These are phyloP conservation scores for Salminus brasiliensis DNA, from an alignment of 2,113 vertebrate species.

Conservation along the genomic window DNA sequence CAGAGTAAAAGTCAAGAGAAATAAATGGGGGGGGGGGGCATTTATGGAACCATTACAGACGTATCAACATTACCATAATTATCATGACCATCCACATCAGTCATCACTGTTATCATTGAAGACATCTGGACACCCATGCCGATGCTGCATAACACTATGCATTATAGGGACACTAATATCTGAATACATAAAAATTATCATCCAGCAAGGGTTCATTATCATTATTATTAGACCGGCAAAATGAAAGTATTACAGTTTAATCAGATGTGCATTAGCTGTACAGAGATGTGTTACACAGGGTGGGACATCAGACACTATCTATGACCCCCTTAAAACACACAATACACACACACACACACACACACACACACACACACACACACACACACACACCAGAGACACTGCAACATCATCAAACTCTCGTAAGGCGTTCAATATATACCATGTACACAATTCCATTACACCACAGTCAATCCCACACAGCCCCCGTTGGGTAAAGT, in stretches of 20 bases:
- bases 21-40: too few relatives aligned
- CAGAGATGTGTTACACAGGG: conserved; percentile 19
- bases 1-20: background rate
- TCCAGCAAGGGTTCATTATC: conserved; percentile 22
- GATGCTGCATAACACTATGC: conserved; percentile 1
- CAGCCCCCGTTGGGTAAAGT: background rate
- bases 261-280: conserved; percentile 5
- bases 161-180: conserved; percentile 16
- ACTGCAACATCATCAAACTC: background rate
- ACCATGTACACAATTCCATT: background rate
- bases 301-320: background rate
- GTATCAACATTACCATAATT: conserved; percentile 3
- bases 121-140: conserved; percentile 17
- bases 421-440: background rate
- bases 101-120: conserved; percentile 15
- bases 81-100: conserved; percentile 15
- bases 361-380: background rate
- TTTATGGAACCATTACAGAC: background rate
- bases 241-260: conserved; percentile 17
- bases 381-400: background rate
- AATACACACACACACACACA: background rate
- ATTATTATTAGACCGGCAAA: too few relatives aligned
- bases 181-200: conserved; percentile 11
- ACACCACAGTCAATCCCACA: background rate
- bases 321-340: conserved; percentile 19